Evolutionary conservation across 1,140 invertebrate species (phyloP).

Genomic region (Hyposmocoma kahamanoa): DNA sequence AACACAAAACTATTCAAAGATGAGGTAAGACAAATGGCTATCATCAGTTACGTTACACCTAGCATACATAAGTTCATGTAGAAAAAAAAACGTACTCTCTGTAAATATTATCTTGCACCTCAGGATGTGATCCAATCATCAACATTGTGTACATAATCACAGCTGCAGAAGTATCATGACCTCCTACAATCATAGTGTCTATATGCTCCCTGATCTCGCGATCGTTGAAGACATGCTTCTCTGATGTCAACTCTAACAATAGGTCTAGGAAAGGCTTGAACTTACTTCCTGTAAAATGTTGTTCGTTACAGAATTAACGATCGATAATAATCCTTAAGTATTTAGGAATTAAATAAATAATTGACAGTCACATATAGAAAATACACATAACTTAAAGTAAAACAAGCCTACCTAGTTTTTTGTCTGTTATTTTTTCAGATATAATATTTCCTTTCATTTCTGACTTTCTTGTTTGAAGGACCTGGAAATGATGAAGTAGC

Average conservation of each 20-base stretch:
- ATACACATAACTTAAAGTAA: too few species aligned
- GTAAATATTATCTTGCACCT: conserved; percentile 44
- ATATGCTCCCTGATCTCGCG: conserved; percentile 56
- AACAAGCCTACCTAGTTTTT: conserved; percentile 22
- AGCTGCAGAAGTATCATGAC: conserved; percentile 49
- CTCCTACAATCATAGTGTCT: conserved; percentile 53
- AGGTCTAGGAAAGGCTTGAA: conserved; percentile 59
- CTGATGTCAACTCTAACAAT: conserved; percentile 38
- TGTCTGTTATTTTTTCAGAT: conserved; percentile 19
- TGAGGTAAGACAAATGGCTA: too few species aligned
- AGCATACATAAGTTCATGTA: too few species aligned
- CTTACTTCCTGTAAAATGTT: conserved; percentile 40
- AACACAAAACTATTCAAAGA: too few species aligned
- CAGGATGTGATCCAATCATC: conserved; percentile 43
- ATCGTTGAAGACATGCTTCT: conserved; percentile 41
- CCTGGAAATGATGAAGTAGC: conserved; percentile 20
- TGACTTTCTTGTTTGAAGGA: conserved; percentile 42
- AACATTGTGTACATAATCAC: conserved; percentile 42
- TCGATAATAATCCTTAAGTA: too few species aligned
- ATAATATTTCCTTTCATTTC: conserved; percentile 32
- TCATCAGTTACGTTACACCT: too few species aligned
- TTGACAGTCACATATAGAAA: too few species aligned
- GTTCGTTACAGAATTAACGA: too few species aligned
- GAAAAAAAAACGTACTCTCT: conserved; percentile 50
- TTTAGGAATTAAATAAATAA: too few species aligned